phyloP scores from a whole-genome alignment of 2,888 invertebrate species.

The Eupithecia subumbrata region DNA sequence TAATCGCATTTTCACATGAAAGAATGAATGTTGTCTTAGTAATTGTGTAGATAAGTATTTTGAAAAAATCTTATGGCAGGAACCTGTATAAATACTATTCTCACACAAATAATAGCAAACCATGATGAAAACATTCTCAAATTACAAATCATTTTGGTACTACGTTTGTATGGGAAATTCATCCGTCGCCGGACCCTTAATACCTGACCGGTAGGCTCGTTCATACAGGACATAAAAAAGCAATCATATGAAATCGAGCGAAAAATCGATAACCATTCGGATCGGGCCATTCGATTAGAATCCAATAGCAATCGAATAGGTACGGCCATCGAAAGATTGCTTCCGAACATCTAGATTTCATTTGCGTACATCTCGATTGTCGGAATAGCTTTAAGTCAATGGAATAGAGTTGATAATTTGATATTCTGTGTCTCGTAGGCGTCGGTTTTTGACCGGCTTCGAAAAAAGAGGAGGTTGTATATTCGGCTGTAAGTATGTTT shows the following conservation, averaged over 20 bases:
- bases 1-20: too few relatives aligned
- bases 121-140: too few relatives aligned
- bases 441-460: not conserved
- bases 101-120: too few relatives aligned
- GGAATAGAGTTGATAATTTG: not conserved
- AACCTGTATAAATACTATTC: too few relatives aligned
- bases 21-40: too few relatives aligned
- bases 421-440: not conserved
- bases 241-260: slow-evolving; percentile 18
- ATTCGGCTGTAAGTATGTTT: too few relatives aligned
- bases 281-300: slow-evolving; percentile 17
- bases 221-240: slow-evolving; percentile 1
- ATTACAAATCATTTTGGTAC: too few relatives aligned
- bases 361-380: not conserved
- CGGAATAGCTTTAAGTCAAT: not conserved
- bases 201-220: not conserved
- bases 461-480: too few relatives aligned
- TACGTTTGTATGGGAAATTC: too few relatives aligned
- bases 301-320: slow-evolving; percentile 14
- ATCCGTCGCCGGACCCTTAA: too few relatives aligned
- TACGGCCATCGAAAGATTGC: not conserved
- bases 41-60: too few relatives aligned
- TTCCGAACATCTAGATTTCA: not conserved
- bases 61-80: too few relatives aligned
- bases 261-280: slow-evolving; percentile 19